Evolutionary conservation across 2,113 vertebrate genomes (phyloP).

Genomic region (Poeciliopsis prolifica): DNA sequence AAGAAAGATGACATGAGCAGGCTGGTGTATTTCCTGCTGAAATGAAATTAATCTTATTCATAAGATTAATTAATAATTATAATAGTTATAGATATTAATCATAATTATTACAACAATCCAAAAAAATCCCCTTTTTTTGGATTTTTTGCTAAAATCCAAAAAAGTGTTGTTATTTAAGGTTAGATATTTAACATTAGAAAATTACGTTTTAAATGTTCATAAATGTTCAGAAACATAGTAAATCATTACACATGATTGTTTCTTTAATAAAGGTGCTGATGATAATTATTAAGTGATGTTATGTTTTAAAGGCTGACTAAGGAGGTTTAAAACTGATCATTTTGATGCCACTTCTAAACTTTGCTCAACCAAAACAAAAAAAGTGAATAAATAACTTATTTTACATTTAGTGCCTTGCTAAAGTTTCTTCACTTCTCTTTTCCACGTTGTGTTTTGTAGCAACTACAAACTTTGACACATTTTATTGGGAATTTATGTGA

Average conservation of each 20-base stretch:
- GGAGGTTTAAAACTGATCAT: neutral
- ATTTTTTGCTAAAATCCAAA: too few relatives aligned
- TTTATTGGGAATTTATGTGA: neutral
- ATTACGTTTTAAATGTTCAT: slow-evolving; percentile 25
- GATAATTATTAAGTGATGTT: neutral
- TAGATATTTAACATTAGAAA: slow-evolving; percentile 38
- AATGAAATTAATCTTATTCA: slow-evolving; percentile 3
- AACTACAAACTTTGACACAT: neutral
- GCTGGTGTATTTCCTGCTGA: neutral
- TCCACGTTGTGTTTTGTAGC: neutral
- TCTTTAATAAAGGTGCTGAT: too few relatives aligned
- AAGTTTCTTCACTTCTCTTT: neutral
- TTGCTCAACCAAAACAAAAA: neutral
- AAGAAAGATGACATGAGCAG: neutral
- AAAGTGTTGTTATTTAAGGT: slow-evolving; percentile 7
- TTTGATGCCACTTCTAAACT: neutral
- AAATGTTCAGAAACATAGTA: slow-evolving; percentile 40
- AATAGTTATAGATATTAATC: too few relatives aligned
- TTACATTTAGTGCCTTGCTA: neutral
- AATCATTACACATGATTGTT: slow-evolving; percentile 31
- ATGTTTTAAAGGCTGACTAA: neutral
- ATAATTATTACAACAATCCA: too few relatives aligned
- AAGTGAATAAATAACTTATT: too few relatives aligned
- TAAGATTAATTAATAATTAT: too few relatives aligned
- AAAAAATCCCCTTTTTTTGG: too few relatives aligned